Conservation (phyloP, 2,113 vertebrate species). For the Serilophus lunatus region DNA sequence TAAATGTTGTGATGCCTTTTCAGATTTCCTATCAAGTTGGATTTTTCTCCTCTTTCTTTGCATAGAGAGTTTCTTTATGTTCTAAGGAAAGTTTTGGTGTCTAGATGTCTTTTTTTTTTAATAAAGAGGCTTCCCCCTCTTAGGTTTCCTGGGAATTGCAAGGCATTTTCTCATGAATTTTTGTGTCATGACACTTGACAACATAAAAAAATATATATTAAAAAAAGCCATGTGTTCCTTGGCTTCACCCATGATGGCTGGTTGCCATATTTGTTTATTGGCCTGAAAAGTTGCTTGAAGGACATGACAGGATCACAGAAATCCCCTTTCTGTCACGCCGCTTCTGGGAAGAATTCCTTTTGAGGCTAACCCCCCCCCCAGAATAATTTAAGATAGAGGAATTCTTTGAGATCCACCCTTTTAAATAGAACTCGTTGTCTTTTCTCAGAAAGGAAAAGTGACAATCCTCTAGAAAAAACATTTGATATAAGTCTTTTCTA, state of each 20-base stretch:
- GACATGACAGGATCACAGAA: not conserved
- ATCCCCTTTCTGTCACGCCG: not conserved
- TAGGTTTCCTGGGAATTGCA: constrained; percentile 16
- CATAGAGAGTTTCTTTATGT: not conserved
- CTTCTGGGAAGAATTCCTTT: not conserved
- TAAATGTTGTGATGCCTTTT: not conserved
- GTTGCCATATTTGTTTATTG: constrained; percentile 17
- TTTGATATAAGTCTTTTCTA: not conserved
- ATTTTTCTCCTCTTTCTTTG: not conserved
- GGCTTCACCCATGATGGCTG: constrained; percentile 3
- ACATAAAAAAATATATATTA: not conserved
- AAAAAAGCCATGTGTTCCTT: not conserved
- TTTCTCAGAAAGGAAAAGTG: not conserved
- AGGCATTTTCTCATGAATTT: constrained; percentile 51
- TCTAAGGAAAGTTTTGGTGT: not conserved
- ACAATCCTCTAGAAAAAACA: not conserved
- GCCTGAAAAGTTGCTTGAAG: not conserved
- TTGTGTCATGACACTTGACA: constrained; percentile 33
- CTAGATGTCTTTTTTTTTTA: not conserved
- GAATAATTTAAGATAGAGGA: not conserved
- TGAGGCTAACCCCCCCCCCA: not conserved
- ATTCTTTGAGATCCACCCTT: not conserved
- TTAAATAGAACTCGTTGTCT: not conserved
- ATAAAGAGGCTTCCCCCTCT: not conserved
- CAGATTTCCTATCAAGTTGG: not conserved